Evolutionary conservation across 2,888 invertebrate genomes (phyloP).

Genomic region (Altica lythri): DNA sequence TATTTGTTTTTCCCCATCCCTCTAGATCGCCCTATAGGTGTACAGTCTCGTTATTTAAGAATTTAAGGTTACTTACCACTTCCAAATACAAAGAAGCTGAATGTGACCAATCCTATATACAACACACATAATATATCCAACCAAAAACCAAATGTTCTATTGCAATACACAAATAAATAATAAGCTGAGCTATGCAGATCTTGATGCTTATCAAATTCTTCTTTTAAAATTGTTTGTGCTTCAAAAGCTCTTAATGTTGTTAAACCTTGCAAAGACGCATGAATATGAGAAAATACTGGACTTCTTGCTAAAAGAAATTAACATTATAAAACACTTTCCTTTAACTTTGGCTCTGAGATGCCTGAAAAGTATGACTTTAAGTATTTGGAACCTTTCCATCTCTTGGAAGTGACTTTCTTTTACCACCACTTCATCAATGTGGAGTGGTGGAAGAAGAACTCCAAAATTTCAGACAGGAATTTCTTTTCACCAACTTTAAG

Average conservation of each 20-base stretch:
- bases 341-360: too few species aligned
- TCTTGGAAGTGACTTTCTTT: too few species aligned
- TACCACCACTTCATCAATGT: too few species aligned
- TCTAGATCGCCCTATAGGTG: too few species aligned
- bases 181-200: slow-evolving; percentile 75
- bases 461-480: too few species aligned
- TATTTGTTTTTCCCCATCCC: too few species aligned
- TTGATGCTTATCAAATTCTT: slow-evolving; percentile 68
- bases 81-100: slow-evolving; percentile 47
- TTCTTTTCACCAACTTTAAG: too few species aligned
- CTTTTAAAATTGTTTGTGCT: slow-evolving; percentile 66
- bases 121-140: slow-evolving; percentile 60
- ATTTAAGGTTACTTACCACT: slow-evolving; percentile 43
- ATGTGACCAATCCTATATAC: slow-evolving; percentile 45
- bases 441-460: too few species aligned
- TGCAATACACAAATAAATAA: slow-evolving; percentile 67
- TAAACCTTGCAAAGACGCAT: slow-evolving; percentile 76
- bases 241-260: slow-evolving; percentile 75
- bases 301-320: slow-evolving; percentile 66
- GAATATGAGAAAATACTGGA: slow-evolving; percentile 78
- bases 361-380: too few species aligned
- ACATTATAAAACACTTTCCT: too few species aligned
- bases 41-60: too few species aligned
- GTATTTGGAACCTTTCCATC: too few species aligned
- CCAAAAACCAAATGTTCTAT: slow-evolving; percentile 73